phyloP scores from a whole-genome alignment of 1,140 invertebrate species.

The Thrips palmi region DNA sequence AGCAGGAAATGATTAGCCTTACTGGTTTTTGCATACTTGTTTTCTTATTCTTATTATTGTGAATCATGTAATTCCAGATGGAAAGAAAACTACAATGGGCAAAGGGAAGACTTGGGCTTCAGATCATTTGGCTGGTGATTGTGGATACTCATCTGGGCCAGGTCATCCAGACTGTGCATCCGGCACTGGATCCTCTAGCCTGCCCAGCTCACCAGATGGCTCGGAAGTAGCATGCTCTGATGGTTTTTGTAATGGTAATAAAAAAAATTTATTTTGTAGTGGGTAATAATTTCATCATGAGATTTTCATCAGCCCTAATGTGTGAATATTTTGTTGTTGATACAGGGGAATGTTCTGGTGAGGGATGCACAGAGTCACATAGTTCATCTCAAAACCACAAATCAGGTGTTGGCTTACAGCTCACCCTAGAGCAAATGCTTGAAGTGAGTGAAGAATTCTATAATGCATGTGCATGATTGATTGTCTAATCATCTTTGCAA shows the following conservation, averaged over 20 bases:
- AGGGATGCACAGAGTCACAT: background rate
- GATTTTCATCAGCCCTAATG: conserved; percentile 9
- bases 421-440: conserved; percentile 49
- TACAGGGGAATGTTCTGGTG: conserved; percentile 7
- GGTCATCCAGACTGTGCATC: conserved; percentile 39
- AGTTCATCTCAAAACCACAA: no score
- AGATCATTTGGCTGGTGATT: no score
- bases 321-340: no score
- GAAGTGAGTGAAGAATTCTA: conserved; percentile 29
- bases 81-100: no score
- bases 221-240: conserved; percentile 72
- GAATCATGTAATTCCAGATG: no score
- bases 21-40: no score
- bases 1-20: no score
- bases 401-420: conserved; percentile 4
- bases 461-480: conserved; percentile 5
- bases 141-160: conserved; percentile 63
- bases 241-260: conserved; percentile 61
- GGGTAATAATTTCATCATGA: conserved; percentile 21
- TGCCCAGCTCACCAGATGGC: conserved; percentile 58
- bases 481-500: conserved; percentile 3
- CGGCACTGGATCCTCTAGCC: conserved; percentile 41
- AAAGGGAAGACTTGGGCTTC: no score
- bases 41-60: no score
- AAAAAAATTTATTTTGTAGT: no score